These are phyloP conservation scores for Thalassarche chlororhynchos DNA, from an alignment of 2,113 vertebrate species.

Conservation along the genomic window DNA sequence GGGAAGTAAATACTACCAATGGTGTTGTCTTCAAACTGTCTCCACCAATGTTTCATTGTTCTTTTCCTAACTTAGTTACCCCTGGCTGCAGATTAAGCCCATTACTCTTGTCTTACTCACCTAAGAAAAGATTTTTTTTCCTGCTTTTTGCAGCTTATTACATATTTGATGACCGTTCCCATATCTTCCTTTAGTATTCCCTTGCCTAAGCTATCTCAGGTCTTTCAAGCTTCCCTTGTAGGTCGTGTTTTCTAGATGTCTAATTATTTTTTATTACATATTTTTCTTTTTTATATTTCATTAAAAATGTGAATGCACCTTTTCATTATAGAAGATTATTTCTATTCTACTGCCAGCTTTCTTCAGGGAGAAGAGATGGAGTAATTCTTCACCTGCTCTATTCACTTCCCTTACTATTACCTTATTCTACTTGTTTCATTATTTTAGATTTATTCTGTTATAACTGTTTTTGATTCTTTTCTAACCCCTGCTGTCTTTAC, in stretches of 20 bases:
- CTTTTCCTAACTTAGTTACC: background rate
- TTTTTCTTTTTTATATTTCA: background rate
- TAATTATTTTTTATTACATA: background rate
- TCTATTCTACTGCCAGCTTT: background rate
- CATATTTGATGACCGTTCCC: background rate
- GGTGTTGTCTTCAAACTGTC: background rate
- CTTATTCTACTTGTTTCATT: background rate
- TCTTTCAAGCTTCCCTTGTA: background rate
- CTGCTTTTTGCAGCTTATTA: background rate
- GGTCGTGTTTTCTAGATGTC: background rate
- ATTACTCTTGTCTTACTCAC: background rate
- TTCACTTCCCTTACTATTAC: background rate
- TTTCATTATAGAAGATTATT: background rate
- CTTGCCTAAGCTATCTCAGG: background rate
- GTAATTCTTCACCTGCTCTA: background rate
- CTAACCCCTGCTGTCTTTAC: background rate
- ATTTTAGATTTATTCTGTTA: background rate
- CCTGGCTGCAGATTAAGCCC: background rate
- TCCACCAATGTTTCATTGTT: background rate
- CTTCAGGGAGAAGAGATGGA: background rate
- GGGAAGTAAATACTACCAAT: background rate
- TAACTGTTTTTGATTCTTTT: background rate
- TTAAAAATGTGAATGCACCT: background rate
- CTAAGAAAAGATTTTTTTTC: background rate
- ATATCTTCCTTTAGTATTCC: background rate